Evolutionary conservation across 2,113 vertebrate genomes (phyloP), one percentile per base, ranked within the genome.

Genomic region (Ptyas mucosa): DNA sequence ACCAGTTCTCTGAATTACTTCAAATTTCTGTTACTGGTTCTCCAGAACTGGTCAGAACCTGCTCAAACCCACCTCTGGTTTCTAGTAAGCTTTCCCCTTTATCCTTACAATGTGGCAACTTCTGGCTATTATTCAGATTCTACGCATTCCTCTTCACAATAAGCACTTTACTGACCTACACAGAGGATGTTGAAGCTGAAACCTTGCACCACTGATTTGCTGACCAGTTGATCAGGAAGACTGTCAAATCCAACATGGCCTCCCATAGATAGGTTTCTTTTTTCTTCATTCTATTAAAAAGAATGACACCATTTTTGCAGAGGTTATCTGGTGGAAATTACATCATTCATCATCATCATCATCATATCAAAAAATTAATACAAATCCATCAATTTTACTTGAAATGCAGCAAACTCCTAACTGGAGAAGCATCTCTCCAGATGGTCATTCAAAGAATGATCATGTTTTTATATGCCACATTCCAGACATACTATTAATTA

Each of bases 121-220:
- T 92, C 51, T 57, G 52, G 58, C 46, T 46, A n/a, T 43, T 89
- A 46, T 64, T 46, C 75, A 39, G 15, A 39, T 39, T 20, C 20
- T 29, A 85, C n/a, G 54, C 15, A 26, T 52, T 39, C 20, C 75
- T 61, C 51, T 24, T 51, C 46, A 54, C 91, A 94, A 89, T 39
- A 69, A 89, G 88, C 86, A 90, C 23, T 0, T 0, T 92, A 98
- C 99, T 98, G 97, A 99, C 99, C 99, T 96, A 99, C 99, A 92
- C 99, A 99, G 87, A 99, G 99, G 95, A 99, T 99, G 97, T 99
- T 99, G 98, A 99, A 99, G 97, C 99, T 99, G 98, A 99, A 99
- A 94, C 99, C 99, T 96, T 99, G 99, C 2, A 98, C 98, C 97
- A 99, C 99, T 1, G 99, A 99, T 98, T 99, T 99, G 97, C 99